A percentile compares a stretch with the other conserved stretches of the same genome.
Evolutionary conservation across 1,140 invertebrate genomes (phyloP).

Genomic region (Drosophila kepulauana): DNA sequence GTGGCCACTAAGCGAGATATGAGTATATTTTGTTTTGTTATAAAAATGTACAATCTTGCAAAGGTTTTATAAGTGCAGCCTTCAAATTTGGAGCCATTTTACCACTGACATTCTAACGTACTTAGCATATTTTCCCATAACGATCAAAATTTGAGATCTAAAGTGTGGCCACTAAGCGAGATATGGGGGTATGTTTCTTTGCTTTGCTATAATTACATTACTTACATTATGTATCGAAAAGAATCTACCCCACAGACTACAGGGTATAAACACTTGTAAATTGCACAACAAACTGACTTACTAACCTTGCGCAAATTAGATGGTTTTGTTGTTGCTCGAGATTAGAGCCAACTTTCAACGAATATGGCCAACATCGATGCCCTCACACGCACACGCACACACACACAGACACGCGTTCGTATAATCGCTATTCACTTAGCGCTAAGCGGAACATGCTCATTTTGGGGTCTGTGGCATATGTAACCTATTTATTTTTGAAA

Average conservation of each 20-base stretch:
- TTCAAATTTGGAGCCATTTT: too few species aligned
- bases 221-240: neutral
- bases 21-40: too few species aligned
- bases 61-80: too few species aligned
- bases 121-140: too few species aligned
- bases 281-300: conserved; percentile 23
- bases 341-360: conserved; percentile 24
- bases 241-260: neutral
- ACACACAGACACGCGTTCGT: neutral
- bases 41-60: too few species aligned
- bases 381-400: neutral
- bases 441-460: conserved; percentile 18
- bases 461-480: conserved; percentile 52
- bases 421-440: conserved; percentile 2
- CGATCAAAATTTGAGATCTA: too few species aligned
- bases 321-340: conserved; percentile 18
- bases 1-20: too few species aligned
- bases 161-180: too few species aligned
- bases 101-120: too few species aligned
- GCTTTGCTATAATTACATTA: too few species aligned
- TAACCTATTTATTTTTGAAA: conserved; percentile 81
- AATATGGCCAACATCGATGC: conserved; percentile 8
- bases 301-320: conserved; percentile 63
- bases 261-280: conserved; percentile 24
- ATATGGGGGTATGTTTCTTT: too few species aligned